Conservation (phyloP, 1,140 invertebrate species). For the Diorhabda carinulata region DNA sequence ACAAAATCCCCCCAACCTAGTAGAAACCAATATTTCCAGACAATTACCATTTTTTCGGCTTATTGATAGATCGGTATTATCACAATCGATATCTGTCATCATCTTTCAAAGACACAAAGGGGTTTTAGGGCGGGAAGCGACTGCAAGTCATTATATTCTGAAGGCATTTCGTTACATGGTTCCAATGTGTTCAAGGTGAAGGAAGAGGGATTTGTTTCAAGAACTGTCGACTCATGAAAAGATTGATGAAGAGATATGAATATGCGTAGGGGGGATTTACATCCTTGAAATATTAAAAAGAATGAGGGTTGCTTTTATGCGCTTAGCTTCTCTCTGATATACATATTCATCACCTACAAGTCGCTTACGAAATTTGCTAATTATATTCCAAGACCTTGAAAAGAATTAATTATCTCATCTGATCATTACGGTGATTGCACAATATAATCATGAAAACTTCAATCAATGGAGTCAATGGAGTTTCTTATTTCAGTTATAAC, state of each 20-base stretch:
- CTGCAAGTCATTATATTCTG: slow-evolving; percentile 10
- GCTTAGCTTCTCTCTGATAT: too few species aligned
- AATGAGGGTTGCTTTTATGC: neutral
- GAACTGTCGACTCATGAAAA: slow-evolving; percentile 12
- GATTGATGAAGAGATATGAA: slow-evolving; percentile 6
- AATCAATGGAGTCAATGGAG: too few species aligned
- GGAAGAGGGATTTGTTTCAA: slow-evolving; percentile 10
- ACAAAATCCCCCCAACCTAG: neutral
- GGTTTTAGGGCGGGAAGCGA: slow-evolving; percentile 3
- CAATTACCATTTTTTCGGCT: neutral
- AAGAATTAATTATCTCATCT: too few species aligned
- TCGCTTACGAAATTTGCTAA: too few species aligned
- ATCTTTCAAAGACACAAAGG: slow-evolving; percentile 9
- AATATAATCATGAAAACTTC: too few species aligned
- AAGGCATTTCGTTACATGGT: slow-evolving; percentile 8
- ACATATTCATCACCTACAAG: too few species aligned
- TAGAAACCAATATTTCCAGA: slow-evolving; percentile 6
- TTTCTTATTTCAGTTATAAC: too few species aligned
- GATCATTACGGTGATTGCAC: too few species aligned
- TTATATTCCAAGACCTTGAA: too few species aligned
- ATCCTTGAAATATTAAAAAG: slow-evolving; percentile 12
- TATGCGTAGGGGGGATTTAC: slow-evolving; percentile 4
- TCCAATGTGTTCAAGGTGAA: slow-evolving; percentile 1
- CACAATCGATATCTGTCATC: slow-evolving; percentile 11
- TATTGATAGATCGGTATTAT: slow-evolving; percentile 1